A percentile compares a stretch with the other conserved stretches of the same genome.
phyloP scores from a whole-genome alignment of 2,113 vertebrate genomes.

The Hydrochoerus hydrochaeris region DNA sequence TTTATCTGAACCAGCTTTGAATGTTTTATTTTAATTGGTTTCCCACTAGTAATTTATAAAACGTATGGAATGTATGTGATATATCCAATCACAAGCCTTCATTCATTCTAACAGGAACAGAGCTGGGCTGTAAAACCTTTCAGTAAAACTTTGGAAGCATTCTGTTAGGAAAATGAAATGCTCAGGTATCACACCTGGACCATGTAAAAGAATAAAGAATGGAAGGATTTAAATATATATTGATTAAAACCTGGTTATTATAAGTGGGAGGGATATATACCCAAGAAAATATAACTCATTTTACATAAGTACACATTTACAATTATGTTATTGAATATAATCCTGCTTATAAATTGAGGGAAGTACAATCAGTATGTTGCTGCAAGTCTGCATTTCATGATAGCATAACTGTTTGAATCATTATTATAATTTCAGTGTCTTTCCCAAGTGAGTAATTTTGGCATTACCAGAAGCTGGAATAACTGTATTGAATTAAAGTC shows the following conservation, averaged over 20 bases:
- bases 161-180: not conserved
- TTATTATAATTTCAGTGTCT: constrained; percentile 53
- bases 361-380: constrained; percentile 56
- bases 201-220: not conserved
- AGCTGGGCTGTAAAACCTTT: not conserved
- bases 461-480: not conserved
- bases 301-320: not conserved
- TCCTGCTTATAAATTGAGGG: constrained; percentile 27
- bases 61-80: not conserved
- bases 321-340: not conserved
- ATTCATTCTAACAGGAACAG: not conserved
- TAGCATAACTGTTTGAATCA: constrained; percentile 25
- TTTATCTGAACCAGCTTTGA: constrained; percentile 31
- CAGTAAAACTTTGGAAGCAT: constrained; percentile 66
- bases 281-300: not conserved
- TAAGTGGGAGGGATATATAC: not conserved
- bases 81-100: not conserved
- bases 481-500: constrained; percentile 22
- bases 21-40: constrained; percentile 11
- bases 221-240: not conserved
- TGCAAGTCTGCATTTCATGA: constrained; percentile 50
- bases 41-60: not conserved
- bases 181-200: not conserved
- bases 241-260: not conserved
- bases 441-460: not conserved